Percentiles rank a stretch among this genome's conserved stretches.
These are phyloP conservation scores for Sebastes hubbsi DNA, from an alignment of 2,797 vertebrate genomes.

Conservation along the genomic window DNA sequence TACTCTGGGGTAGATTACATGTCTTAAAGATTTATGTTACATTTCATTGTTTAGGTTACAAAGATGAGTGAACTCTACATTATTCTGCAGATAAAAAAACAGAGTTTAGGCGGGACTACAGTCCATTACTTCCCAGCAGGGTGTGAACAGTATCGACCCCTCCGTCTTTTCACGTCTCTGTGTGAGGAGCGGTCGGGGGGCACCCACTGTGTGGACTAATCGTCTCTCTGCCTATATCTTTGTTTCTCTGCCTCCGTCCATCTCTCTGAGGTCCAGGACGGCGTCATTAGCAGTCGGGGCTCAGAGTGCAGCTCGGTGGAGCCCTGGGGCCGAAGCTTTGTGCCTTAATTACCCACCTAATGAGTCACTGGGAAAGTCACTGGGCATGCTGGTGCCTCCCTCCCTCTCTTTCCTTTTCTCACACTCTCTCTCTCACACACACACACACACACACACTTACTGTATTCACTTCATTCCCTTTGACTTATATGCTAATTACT, in stretches of 20 bases:
- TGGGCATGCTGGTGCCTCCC: constrained; percentile 53
- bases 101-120: background rate
- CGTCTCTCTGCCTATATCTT: background rate
- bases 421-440: background rate
- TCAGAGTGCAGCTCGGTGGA: constrained; percentile 66
- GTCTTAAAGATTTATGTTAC: background rate
- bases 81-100: background rate
- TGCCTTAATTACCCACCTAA: constrained; percentile 84
- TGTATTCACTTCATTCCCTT: constrained; percentile 41
- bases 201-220: constrained; percentile 42
- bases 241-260: background rate
- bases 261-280: constrained; percentile 46
- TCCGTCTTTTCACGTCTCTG: constrained; percentile 42
- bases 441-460: background rate
- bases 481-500: constrained; percentile 49
- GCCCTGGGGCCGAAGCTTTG: constrained; percentile 72
- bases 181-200: constrained; percentile 4
- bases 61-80: background rate
- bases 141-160: constrained; percentile 39
- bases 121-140: constrained; percentile 33
- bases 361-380: constrained; percentile 77
- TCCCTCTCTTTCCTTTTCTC: background rate
- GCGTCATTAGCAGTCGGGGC: constrained; percentile 75
- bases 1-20: background rate
- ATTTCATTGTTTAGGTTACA: background rate